Conservation (phyloP, 2,113 vertebrate genomes). For the Sarotherodon lohbergeri region DNA sequence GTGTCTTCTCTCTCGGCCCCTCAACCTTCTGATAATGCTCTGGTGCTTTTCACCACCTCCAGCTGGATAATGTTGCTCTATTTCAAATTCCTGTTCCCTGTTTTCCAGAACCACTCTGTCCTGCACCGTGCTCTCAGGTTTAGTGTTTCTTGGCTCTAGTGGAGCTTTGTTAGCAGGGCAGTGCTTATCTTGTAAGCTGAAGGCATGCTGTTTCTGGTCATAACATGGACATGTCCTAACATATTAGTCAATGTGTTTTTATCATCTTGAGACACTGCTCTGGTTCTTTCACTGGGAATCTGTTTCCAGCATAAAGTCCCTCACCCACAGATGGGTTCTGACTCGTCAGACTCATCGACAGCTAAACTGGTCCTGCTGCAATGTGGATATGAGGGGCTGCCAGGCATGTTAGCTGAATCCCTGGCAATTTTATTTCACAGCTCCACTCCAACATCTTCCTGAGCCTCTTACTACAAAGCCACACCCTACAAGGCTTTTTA, state of each 20-base stretch:
- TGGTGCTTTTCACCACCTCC: background rate
- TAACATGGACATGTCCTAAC: background rate
- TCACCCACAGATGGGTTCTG: background rate
- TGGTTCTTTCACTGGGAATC: background rate
- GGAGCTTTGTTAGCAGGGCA: background rate
- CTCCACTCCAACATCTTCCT: background rate
- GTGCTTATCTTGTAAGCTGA: background rate
- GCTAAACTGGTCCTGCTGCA: background rate
- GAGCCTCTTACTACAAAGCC: background rate
- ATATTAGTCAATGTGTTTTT: background rate
- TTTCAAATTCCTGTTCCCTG: background rate
- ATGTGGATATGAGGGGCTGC: background rate
- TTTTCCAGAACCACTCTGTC: background rate
- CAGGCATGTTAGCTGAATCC: background rate
- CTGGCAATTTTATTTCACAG: background rate
- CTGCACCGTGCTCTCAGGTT: background rate
- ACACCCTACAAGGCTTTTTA: background rate
- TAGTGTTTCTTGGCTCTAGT: background rate
- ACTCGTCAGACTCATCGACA: background rate
- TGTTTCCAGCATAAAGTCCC: background rate
- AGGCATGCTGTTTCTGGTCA: background rate
- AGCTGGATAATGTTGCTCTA: background rate
- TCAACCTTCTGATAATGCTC: background rate
- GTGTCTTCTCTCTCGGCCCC: background rate
- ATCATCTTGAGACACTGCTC: background rate